phyloP scores from a whole-genome alignment of 2,113 vertebrate genomes.

The Leucoraja erinaceus region DNA sequence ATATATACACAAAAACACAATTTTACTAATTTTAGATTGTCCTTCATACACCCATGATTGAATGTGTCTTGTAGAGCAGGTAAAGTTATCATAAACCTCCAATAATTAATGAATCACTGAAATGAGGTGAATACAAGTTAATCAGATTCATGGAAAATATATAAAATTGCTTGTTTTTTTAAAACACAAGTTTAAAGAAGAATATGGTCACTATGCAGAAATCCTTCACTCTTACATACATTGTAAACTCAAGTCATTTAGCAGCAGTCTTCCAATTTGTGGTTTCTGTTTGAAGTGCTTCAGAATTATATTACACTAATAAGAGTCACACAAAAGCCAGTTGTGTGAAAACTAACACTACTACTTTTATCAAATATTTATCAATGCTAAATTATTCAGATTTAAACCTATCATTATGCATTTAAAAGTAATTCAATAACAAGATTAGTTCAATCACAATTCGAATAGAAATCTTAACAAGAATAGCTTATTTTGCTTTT shows the following conservation, averaged over 20 bases:
- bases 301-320: constrained; percentile 19
- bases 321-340: constrained; percentile 35
- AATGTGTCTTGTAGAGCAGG: background rate
- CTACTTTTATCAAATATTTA: constrained; percentile 30
- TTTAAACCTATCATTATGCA: background rate
- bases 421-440: constrained; percentile 22
- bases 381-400: constrained; percentile 24
- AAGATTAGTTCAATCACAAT: background rate
- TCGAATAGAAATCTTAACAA: background rate
- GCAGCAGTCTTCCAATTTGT: constrained; percentile 24
- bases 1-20: background rate
- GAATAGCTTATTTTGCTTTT: constrained; percentile 8
- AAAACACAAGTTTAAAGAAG: background rate
- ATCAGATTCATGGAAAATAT: background rate
- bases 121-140: background rate
- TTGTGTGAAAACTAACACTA: constrained; percentile 25
- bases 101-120: constrained; percentile 11
- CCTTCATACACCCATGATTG: constrained; percentile 22
- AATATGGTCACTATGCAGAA: background rate
- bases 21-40: constrained; percentile 15
- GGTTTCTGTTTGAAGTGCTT: constrained; percentile 27
- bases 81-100: background rate
- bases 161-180: background rate
- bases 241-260: constrained; percentile 37
- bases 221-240: constrained; percentile 12